Evolutionary conservation across 2,888 invertebrate species (phyloP), one percentile per base, ranked within the genome.

Genomic region (Tetramorium bicarinatum): DNA sequence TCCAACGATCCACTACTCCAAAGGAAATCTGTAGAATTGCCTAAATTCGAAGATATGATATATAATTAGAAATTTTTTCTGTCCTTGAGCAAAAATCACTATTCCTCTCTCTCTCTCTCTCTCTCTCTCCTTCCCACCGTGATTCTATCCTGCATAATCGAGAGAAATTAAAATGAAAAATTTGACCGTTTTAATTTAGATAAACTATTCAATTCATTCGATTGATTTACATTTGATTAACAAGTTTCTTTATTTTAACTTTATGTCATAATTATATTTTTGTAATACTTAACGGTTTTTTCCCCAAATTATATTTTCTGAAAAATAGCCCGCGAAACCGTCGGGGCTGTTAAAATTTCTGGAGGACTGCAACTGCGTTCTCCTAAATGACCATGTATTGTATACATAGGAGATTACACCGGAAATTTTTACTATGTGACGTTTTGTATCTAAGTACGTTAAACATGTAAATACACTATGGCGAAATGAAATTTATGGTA

Each of bases 371-470:
- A 15, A 83, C 25, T 44, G n/a, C 52, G 54, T 52, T 62, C 61
- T 8, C 13, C 47, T 75, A 82, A 69, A 76, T 75, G 52, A 61
- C n/a, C 15, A 62, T 81, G 69, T 82, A 82, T 25, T 4, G 29
- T 34, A 4, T 34, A 75, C 74, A 81, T 67, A 21, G 69, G 64
- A 80, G 18, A 67, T 44, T 25, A 64, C 71, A 56, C 76, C 44
- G 72, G 47, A 72, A 83, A 84, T 88, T 89, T 89, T 82, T 85
- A 89, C 69, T 76, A 83, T 80, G 76, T 86, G 84, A 89, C 77
- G 64, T 89, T 88, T 86, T 90, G 85, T 88, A 90, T 86, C 29
- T 88, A 56, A 89, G 89, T 88, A 89, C 83, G 85, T 88, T 90
- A 88, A 83, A 34, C 4, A 34, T 90, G 90, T 90, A 90, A 79